Evolutionary conservation across 2,888 invertebrate species (phyloP), one percentile per base, ranked within the genome.

Genomic region (Meiosimyza platycephala): DNA sequence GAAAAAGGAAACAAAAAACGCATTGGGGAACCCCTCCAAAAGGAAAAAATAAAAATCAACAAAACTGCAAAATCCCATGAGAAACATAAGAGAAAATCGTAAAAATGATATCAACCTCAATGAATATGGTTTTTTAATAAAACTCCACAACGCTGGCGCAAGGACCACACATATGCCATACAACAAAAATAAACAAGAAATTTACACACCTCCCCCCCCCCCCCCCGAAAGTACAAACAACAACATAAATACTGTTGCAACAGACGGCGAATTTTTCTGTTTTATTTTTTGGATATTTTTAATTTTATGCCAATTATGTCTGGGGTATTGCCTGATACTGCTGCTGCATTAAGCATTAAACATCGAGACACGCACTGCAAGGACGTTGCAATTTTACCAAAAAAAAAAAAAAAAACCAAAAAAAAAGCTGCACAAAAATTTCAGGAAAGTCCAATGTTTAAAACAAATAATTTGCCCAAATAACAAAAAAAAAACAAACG

Each of bases 241-340:
- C 57, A 57, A 12, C 22, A 57, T 57, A 40, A 40, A 40, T 40
- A 40, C 9, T 40, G 40, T 9, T 9, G 9, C 57, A 22, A 13
- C 57, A 28, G 57, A 57, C 57, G 12, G 57, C 57, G 22, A 57
- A 28, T 28, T 57, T 57, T 57, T 28, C 9, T 40, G 6, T 40
- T 40, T 40, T 6, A 40, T 40, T 40, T 40, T 40, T 40, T 40
- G 40, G 9, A 40, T 40, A 28, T 48, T 50, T 51, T 64, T 64
- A 64, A 64, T 64, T 64, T 50, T 51, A 64, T 51, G 64, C 18
- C 64, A 64, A 18, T 64, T 64, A 64, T 50, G 51, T 15, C 33
- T 18, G 28, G 48, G 16, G 63, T 18, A 40, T 2, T 22, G 51
- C 50, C 50, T 18, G 40, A 9, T 62, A 9, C 40, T 40, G 40